These are phyloP conservation scores for Diglossa cyanea DNA, from an alignment of 2,797 vertebrate species.

Conservation along the genomic window DNA sequence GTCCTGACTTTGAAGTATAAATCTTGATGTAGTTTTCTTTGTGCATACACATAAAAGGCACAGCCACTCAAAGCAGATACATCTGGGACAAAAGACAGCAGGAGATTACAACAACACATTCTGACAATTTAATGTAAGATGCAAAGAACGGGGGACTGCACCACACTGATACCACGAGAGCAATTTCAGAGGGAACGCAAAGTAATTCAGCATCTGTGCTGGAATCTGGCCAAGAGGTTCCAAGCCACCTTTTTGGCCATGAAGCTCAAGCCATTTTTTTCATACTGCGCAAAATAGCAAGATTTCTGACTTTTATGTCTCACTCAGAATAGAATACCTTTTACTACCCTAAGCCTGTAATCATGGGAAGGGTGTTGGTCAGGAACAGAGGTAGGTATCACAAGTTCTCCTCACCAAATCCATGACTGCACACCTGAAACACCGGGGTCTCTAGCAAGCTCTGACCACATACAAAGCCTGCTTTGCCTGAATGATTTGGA, in stretches of 20 bases:
- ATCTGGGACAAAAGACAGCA: conserved; percentile 55
- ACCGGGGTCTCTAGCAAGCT: not conserved
- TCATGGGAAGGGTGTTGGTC: not conserved
- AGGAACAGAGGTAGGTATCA: not conserved
- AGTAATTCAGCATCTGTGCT: conserved; percentile 25
- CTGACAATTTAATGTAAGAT: conserved; percentile 17
- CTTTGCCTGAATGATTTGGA: not conserved
- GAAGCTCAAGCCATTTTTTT: not conserved
- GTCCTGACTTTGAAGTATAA: conserved; percentile 40
- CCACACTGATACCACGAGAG: conserved; percentile 20
- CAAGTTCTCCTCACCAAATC: not conserved
- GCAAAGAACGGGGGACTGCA: conserved; percentile 30
- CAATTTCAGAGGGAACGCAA: conserved; percentile 2
- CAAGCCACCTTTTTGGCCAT: conserved; percentile 8
- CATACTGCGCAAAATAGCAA: conserved; percentile 27
- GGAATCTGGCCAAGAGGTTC: conserved; percentile 26
- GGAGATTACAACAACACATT: conserved; percentile 51
- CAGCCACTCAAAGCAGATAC: conserved; percentile 42
- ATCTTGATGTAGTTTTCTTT: conserved; percentile 59
- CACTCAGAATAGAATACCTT: not conserved
- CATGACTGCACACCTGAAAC: not conserved
- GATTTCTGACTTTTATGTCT: not conserved
- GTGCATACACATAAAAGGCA: conserved; percentile 45
- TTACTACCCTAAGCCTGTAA: not conserved
- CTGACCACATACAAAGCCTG: not conserved